Evolutionary conservation across 2,797 vertebrate species (phyloP).

Genomic region (Gymnothorax javanicus): DNA sequence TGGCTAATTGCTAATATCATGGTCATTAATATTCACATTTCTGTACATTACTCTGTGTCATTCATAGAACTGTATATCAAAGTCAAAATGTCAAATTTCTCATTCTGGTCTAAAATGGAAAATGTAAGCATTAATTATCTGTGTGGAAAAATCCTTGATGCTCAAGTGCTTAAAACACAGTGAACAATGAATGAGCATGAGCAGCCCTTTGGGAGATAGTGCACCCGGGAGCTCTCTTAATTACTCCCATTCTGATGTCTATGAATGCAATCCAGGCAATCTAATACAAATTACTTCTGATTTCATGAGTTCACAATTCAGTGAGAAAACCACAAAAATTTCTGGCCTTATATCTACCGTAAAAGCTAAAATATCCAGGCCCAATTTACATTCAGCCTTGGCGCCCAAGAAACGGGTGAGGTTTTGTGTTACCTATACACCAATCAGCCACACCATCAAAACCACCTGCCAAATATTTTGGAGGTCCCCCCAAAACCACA

Average conservation of each 20-base stretch:
- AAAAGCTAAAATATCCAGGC: background rate
- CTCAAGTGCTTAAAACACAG: background rate
- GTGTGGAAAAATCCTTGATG: background rate
- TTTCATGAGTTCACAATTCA: background rate
- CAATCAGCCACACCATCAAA: no score
- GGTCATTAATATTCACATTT: background rate
- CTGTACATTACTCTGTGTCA: background rate
- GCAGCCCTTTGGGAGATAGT: background rate
- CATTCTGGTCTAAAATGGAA: background rate
- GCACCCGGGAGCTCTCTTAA: background rate
- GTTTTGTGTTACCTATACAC: no score
- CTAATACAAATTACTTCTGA: background rate
- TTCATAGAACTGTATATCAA: background rate
- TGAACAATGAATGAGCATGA: background rate
- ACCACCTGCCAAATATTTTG: no score
- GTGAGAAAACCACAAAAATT: background rate
- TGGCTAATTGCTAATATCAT: background rate
- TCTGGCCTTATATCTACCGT: background rate
- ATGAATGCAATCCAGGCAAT: background rate
- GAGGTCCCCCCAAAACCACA: no score
- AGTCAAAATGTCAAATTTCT: background rate
- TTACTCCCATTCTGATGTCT: background rate
- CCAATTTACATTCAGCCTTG: no score
- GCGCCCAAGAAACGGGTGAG: no score
- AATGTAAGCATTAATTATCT: background rate